Evolutionary conservation across 1,140 invertebrate genomes (phyloP).

Genomic region (Vanessa atalanta): DNA sequence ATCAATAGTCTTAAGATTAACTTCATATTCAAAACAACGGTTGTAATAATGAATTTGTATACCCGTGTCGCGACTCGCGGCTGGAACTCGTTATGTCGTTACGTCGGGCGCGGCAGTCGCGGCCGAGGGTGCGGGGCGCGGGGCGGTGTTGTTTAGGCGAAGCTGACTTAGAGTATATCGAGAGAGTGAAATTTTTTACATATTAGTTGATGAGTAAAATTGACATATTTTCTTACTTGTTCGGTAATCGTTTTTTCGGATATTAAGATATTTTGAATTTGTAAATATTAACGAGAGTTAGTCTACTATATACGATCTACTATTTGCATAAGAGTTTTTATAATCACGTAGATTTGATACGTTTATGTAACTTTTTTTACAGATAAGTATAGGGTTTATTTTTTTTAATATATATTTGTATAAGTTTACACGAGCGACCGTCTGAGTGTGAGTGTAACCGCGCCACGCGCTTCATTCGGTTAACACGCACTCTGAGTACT

Average conservation of each 20-base stretch:
- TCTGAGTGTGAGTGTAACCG: not conserved
- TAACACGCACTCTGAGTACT: too few species aligned
- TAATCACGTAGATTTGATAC: constrained; percentile 59
- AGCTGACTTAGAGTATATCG: constrained; percentile 22
- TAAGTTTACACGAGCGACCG: not conserved
- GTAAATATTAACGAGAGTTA: constrained; percentile 43
- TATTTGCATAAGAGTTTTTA: constrained; percentile 47
- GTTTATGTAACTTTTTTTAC: constrained; percentile 45
- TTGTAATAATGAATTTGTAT: not conserved
- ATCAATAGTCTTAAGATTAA: not conserved
- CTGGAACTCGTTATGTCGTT: not conserved
- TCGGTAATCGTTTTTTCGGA: constrained; percentile 38
- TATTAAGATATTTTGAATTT: constrained; percentile 46
- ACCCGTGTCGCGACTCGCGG: too few species aligned
- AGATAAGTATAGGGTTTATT: constrained; percentile 3
- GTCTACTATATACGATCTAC: constrained; percentile 19
- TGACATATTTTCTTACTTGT: constrained; percentile 55
- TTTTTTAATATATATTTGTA: not conserved
- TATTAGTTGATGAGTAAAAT: constrained; percentile 32
- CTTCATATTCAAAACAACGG: not conserved
- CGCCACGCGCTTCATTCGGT: too few species aligned
- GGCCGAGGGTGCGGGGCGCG: not conserved
- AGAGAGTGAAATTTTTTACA: constrained; percentile 37
- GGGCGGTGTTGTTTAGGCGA: not conserved
- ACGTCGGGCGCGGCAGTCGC: not conserved